Conservation (phyloP, 2,888 invertebrate species). For the Chymomyza caudatula region DNA sequence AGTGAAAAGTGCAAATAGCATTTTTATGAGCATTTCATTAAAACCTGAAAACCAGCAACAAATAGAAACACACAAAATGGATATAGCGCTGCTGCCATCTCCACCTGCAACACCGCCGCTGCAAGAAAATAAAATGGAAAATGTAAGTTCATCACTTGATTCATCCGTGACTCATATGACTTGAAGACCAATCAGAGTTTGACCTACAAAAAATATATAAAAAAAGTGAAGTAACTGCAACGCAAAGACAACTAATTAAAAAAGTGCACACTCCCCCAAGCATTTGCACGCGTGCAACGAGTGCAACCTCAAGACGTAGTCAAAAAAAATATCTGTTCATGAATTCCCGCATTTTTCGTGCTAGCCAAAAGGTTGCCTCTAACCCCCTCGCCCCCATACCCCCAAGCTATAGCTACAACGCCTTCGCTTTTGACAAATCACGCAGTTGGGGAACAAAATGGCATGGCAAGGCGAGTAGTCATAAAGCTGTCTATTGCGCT, state of each 20-base stretch:
- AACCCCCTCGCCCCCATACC: not conserved
- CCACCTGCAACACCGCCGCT: slow-evolving; percentile 87
- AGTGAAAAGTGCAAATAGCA: slow-evolving; percentile 46
- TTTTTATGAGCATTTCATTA: slow-evolving; percentile 7
- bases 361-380: slow-evolving; percentile 12
- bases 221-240: slow-evolving; percentile 32
- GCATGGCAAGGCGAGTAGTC: slow-evolving; percentile 41
- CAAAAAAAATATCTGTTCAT: slow-evolving; percentile 3
- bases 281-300: not conserved
- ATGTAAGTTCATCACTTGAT: slow-evolving; percentile 70
- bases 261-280: slow-evolving; percentile 3
- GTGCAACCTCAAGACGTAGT: slow-evolving; percentile 4
- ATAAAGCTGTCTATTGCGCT: slow-evolving; percentile 58
- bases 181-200: slow-evolving; percentile 25
- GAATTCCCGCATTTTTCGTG: slow-evolving; percentile 48
- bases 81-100: slow-evolving; percentile 80
- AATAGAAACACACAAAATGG: slow-evolving; percentile 62
- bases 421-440: slow-evolving; percentile 56
- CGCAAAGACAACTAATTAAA: slow-evolving; percentile 57
- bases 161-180: slow-evolving; percentile 40
- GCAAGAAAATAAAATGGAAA: slow-evolving; percentile 78
- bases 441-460: slow-evolving; percentile 41
- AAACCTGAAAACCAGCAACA: slow-evolving; percentile 11
- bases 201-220: slow-evolving; percentile 41
- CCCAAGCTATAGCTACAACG: slow-evolving; percentile 11